Percentiles rank a stretch among this genome's conserved stretches.
Evolutionary conservation across 2,113 vertebrate species (phyloP).

Genomic region (Calonectris borealis): DNA sequence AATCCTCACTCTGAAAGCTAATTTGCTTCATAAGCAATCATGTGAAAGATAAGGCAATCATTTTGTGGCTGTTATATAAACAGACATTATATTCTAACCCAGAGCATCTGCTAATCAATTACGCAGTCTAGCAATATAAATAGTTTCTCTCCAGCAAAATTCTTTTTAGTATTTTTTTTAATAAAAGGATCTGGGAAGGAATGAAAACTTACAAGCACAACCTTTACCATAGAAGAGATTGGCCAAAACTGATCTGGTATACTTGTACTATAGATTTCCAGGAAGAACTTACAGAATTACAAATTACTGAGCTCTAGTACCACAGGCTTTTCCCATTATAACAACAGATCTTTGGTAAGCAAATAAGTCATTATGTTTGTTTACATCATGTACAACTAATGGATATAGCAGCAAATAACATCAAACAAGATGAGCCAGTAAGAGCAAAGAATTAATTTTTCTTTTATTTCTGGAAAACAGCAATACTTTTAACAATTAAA

Average conservation of each 20-base stretch:
- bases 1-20: background rate
- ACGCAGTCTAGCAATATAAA: background rate
- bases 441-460: background rate
- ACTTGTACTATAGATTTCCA: background rate
- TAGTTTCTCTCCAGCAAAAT: background rate
- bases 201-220: background rate
- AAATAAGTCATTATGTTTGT: background rate
- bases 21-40: background rate
- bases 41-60: background rate
- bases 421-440: background rate
- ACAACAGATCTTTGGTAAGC: background rate
- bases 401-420: background rate
- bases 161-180: background rate
- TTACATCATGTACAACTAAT: background rate
- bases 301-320: background rate
- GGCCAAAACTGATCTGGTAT: background rate
- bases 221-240: background rate
- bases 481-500: background rate
- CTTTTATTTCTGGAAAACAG: background rate
- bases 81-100: background rate
- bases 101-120: background rate
- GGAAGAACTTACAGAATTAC: background rate
- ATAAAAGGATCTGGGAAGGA: background rate
- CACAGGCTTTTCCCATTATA: background rate
- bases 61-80: background rate